Evolutionary conservation across 2,888 invertebrate species (phyloP).

Genomic region (Darwinula stevensoni): DNA sequence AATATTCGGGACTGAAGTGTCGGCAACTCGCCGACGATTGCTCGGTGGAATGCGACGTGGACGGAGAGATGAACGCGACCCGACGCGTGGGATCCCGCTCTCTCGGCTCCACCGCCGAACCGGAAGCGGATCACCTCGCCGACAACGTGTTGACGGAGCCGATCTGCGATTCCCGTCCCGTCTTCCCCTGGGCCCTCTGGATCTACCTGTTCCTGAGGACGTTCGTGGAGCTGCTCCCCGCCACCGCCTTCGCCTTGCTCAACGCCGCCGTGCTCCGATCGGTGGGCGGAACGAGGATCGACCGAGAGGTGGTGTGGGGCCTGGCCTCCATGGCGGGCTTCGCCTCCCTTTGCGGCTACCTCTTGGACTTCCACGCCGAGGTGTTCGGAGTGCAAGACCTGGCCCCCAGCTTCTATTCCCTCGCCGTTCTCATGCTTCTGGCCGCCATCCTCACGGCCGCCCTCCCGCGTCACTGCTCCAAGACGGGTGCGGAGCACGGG

Average conservation of each 20-base stretch:
- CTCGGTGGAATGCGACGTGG: no score
- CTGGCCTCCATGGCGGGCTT: background rate
- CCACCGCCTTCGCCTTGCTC: background rate
- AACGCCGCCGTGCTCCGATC: background rate
- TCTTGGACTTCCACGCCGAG: background rate
- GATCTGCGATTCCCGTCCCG: no score
- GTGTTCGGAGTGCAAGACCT: background rate
- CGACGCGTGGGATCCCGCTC: no score
- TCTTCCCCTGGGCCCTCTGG: constrained; percentile 2
- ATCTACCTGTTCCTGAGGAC: background rate
- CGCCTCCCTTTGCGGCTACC: background rate
- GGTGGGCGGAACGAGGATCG: background rate
- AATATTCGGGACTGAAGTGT: no score
- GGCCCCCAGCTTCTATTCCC: background rate
- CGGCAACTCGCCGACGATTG: no score
- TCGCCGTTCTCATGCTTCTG: background rate
- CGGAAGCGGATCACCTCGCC: no score
- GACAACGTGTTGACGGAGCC: no score
- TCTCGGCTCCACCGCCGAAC: no score
- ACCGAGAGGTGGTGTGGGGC: background rate
- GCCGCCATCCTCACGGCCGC: background rate
- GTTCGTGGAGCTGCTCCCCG: constrained; percentile 1
- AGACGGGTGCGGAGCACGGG: no score
- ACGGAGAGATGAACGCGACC: no score
- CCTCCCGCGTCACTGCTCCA: no score